These are phyloP conservation scores for Porphyrio hochstetteri DNA, from an alignment of 2,113 vertebrate genomes.

Conservation along the genomic window DNA sequence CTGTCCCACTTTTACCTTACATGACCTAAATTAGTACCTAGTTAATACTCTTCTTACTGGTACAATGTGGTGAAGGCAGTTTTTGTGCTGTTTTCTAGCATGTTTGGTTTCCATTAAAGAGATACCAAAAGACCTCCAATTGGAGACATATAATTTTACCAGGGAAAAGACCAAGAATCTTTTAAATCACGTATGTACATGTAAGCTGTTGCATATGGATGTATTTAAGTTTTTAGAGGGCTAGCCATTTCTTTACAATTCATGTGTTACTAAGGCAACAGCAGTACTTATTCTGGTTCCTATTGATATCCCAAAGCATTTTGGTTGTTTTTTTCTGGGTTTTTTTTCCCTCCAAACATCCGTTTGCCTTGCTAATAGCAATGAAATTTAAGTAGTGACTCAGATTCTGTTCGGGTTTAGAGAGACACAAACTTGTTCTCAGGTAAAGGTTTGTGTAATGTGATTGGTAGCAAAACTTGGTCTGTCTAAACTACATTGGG, in stretches of 20 bases:
- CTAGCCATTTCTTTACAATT: not conserved
- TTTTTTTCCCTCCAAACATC: not conserved
- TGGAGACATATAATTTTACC: constrained; percentile 16
- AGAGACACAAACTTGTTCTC: not conserved
- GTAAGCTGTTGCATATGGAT: constrained; percentile 50
- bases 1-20: constrained; percentile 14
- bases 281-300: not conserved
- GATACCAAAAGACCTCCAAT: not conserved
- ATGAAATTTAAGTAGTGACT: not conserved
- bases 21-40: constrained; percentile 33
- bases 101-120: constrained; percentile 38
- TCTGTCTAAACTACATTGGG: not conserved
- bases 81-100: constrained; percentile 6
- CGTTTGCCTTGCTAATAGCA: not conserved
- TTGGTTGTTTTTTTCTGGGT: not conserved
- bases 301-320: not conserved
- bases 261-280: not conserved
- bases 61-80: not conserved
- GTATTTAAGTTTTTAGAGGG: constrained; percentile 44
- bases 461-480: not conserved
- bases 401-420: not conserved
- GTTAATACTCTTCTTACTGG: not conserved
- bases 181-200: constrained; percentile 1
- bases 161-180: constrained; percentile 19
- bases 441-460: not conserved